Evolutionary conservation across 2,888 invertebrate genomes (phyloP).

Genomic region (Hylaea fasciaria): DNA sequence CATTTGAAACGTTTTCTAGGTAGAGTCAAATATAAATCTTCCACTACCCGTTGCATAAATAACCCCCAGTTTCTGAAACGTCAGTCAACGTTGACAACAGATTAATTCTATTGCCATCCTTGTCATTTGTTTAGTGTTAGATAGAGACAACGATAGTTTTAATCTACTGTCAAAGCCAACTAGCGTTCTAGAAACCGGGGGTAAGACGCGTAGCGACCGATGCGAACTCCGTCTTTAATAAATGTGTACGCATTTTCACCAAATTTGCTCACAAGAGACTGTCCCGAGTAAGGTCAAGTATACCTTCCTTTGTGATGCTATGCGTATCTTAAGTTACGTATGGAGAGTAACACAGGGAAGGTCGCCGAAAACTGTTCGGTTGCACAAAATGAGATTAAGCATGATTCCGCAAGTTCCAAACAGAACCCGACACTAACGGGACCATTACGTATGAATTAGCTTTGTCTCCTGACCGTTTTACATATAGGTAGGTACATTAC

Average conservation of each 20-base stretch:
- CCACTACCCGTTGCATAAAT: slow-evolving; percentile 34
- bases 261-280: slow-evolving; percentile 28
- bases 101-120: too few species aligned
- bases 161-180: too few species aligned
- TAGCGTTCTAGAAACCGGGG: too few species aligned
- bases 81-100: too few species aligned
- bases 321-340: slow-evolving; percentile 26
- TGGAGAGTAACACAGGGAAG: slow-evolving; percentile 18
- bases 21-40: slow-evolving; percentile 3
- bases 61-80: too few species aligned
- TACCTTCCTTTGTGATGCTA: slow-evolving; percentile 25
- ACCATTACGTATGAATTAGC: slow-evolving; percentile 45
- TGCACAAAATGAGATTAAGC: slow-evolving; percentile 7
- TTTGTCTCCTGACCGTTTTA: slow-evolving; percentile 36
- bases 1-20: slow-evolving; percentile 1
- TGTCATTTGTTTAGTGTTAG: too few species aligned
- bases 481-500: slow-evolving; percentile 34
- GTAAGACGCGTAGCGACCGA: background rate
- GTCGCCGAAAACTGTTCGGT: slow-evolving; percentile 18
- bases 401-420: slow-evolving; percentile 14
- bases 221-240: slow-evolving; percentile 30
- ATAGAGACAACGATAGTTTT: too few species aligned
- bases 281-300: slow-evolving; percentile 23
- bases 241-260: slow-evolving; percentile 36
- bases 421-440: slow-evolving; percentile 17